phyloP scores from a whole-genome alignment of 64 coral and sea anemone genomes.

The Porites lutea region DNA sequence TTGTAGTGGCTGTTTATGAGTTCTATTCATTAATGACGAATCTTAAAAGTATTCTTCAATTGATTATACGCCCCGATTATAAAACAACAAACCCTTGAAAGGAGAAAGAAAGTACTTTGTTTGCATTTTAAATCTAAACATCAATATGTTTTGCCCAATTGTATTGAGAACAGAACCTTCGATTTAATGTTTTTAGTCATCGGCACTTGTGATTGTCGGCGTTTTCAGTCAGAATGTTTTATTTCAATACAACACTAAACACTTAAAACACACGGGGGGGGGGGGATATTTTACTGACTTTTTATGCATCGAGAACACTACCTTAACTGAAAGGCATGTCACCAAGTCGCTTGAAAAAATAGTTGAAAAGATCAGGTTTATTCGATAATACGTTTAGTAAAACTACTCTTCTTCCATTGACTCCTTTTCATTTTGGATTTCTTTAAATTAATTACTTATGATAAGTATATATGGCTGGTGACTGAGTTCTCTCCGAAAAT shows the following conservation, averaged over 20 bases:
- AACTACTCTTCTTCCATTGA: too few relatives aligned
- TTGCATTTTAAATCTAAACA: conserved; percentile 48
- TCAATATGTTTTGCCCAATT: conserved; percentile 11
- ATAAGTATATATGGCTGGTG: not conserved
- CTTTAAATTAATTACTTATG: too few relatives aligned
- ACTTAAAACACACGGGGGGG: not conserved
- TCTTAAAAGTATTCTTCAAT: not conserved
- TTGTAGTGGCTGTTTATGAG: conserved; percentile 15
- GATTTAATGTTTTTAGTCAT: not conserved
- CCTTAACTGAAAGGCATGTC: too few relatives aligned
- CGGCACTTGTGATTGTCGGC: conserved; percentile 39
- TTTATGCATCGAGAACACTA: too few relatives aligned
- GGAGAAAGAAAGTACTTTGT: conserved; percentile 14
- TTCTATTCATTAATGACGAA: conserved; percentile 40
- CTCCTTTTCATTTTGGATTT: too few relatives aligned
- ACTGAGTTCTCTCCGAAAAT: conserved; percentile 30
- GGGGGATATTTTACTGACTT: too few relatives aligned
- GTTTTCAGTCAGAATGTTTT: conserved; percentile 16
- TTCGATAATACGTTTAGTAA: too few relatives aligned
- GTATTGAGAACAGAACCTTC: conserved; percentile 1
- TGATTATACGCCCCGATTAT: not conserved
- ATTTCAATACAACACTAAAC: not conserved
- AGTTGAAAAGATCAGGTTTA: too few relatives aligned
- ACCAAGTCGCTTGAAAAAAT: too few relatives aligned
- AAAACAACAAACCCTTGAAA: not conserved